Base-by-base conservation (phyloP, 2,888 invertebrate species). In the Chrysina gloriosa region DNA sequence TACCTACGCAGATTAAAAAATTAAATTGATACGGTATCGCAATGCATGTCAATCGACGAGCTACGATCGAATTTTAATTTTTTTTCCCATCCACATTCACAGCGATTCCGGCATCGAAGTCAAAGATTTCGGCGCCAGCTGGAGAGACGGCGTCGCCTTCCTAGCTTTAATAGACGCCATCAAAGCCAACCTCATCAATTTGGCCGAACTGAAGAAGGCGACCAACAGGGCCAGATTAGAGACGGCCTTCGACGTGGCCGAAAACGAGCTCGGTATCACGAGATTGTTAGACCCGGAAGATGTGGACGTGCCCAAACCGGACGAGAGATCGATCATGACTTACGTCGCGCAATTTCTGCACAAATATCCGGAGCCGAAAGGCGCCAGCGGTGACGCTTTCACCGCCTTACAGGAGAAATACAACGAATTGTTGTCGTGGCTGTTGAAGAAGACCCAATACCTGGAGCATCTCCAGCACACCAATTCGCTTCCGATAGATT, bases 291-390 rank as follows among this genome's bases (percentile, higher is more conserved):
- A 98, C 82, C 94, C 97, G 2, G 97, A 97, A 85, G 97, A 97
- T 84, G 96, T 97, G 58, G 97, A 97, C 82, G 96, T 97, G 23
- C 92, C 94, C 25, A 94, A 95, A 81, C 98, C 98, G 2, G 98
- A 98, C 83, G 98, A 98, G 83, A 93, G 95, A 84, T 97, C 96
- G 71, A 95, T 98, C 77, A 98, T 98, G 97, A 98, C 98, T 27
- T 98, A 98, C 83, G 97, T 98, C 71, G 97, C 98, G 39, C 97
- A 98, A 86, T 98, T 98, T 85, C 87, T 98, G 80, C 96, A 97
- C 83, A 96, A 96, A 85, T 95, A 94, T 84, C 94, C 94, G 50
- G 94, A 95, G 85, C 93, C 94, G 58, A 92, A 90, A 84, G 90
- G 90, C 73, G 89, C 89, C 69, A 89, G 89, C 71, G 87, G 89